Percentiles rank a stretch among this genome's conserved stretches.
These are phyloP conservation scores for Toxotes lorentzi DNA, from an alignment of 2,797 vertebrate genomes.

Conservation along the genomic window DNA sequence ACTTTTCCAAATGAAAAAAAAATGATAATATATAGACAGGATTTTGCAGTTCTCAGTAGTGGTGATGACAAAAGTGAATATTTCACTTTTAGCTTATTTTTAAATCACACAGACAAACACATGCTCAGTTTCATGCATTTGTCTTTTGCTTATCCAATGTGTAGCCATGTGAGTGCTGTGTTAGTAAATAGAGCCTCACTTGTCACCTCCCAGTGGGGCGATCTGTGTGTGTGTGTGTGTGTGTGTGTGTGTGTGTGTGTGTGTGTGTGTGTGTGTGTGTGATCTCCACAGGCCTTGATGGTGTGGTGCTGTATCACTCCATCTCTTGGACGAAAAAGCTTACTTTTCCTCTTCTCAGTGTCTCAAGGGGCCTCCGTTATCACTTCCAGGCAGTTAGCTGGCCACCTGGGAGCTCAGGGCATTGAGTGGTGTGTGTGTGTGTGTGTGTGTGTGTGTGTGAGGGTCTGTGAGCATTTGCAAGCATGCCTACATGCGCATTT, in stretches of 20 bases:
- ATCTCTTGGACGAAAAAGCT: conserved; percentile 40
- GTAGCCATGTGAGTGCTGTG: conserved; percentile 27
- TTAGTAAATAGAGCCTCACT: conserved; percentile 40
- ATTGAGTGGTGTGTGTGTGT: conserved; percentile 26
- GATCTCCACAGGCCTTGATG: conserved; percentile 23
- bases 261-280: conserved; percentile 9
- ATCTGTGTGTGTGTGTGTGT: conserved; percentile 23
- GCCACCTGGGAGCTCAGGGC: conserved; percentile 49
- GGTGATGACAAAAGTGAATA: neutral
- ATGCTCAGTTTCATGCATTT: conserved; percentile 19
- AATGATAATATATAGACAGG: neutral
- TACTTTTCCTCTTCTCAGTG: conserved; percentile 49
- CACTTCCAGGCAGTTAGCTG: conserved; percentile 53
- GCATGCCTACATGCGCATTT: conserved; percentile 31
- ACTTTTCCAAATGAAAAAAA: conserved; percentile 14
- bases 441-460: neutral
- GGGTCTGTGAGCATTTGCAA: conserved; percentile 1
- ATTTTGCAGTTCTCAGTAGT: conserved; percentile 2
- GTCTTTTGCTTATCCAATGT: conserved; percentile 16
- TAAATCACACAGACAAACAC: neutral
- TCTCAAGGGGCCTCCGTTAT: conserved; percentile 48
- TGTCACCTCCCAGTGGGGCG: conserved; percentile 25
- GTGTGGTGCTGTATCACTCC: conserved; percentile 31
- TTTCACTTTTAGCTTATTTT: neutral
- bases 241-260: too few relatives aligned